Conservation (phyloP, 2,797 vertebrate species). For the Spheniscus humboldti region DNA sequence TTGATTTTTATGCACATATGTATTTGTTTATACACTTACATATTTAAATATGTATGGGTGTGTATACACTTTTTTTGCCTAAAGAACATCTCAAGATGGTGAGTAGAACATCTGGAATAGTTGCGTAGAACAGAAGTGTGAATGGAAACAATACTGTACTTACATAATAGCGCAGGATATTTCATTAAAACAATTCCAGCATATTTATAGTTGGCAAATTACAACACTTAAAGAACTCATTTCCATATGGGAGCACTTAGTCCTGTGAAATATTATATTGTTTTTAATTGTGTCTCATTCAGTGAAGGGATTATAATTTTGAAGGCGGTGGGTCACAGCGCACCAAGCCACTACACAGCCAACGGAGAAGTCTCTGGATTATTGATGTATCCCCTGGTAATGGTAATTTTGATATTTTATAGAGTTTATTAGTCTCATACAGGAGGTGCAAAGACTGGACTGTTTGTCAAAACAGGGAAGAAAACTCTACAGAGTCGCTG, state of each 20-base stretch:
- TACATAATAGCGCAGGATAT: neutral
- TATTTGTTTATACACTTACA: neutral
- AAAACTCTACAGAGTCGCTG: neutral
- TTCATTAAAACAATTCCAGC: conserved; percentile 25
- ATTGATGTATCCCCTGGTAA: conserved; percentile 13
- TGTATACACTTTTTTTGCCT: neutral
- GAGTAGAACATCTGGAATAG: conserved; percentile 39
- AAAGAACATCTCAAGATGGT: neutral
- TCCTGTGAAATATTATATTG: conserved; percentile 51
- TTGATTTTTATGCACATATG: neutral
- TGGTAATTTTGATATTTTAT: conserved; percentile 22
- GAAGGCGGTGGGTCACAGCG: neutral
- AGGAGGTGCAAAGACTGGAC: neutral
- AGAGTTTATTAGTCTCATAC: neutral
- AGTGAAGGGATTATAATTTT: conserved; percentile 38
- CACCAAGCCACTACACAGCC: neutral
- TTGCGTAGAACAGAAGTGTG: conserved; percentile 22
- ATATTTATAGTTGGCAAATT: conserved; percentile 45
- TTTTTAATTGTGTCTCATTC: conserved; percentile 53
- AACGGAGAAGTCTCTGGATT: neutral
- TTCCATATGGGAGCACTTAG: conserved; percentile 54
- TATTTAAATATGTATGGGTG: neutral
- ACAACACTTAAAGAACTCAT: conserved; percentile 7
- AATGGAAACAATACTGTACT: conserved; percentile 22
- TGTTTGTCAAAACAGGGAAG: neutral